A percentile compares a stretch with the other conserved stretches of the same genome.
Conservation (phyloP, 2,113 vertebrate genomes). For the Numenius arquata region DNA sequence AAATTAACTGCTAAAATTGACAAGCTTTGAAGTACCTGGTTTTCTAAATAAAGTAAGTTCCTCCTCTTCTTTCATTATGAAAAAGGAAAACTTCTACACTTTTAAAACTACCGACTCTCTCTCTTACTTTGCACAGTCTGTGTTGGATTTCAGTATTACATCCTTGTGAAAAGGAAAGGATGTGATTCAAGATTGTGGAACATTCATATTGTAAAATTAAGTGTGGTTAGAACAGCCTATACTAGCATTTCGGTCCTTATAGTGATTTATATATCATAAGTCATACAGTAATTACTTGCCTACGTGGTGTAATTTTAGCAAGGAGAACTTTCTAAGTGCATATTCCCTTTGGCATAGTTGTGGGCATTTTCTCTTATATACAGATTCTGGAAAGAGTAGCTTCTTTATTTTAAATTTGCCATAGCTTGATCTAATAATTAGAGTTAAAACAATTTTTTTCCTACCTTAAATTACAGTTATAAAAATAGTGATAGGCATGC, state of each 20-base stretch:
- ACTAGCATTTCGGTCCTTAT: neutral
- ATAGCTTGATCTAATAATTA: neutral
- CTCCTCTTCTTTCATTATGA: neutral
- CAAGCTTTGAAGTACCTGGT: neutral
- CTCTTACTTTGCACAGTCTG: neutral
- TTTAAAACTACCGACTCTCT: neutral
- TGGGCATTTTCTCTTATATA: neutral
- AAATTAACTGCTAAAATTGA: neutral
- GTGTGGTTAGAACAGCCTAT: neutral
- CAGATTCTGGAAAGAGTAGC: neutral
- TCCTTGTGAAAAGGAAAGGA: neutral
- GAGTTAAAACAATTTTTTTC: neutral
- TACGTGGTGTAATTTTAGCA: neutral
- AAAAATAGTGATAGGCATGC: neutral
- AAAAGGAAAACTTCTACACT: neutral
- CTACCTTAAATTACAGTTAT: neutral
- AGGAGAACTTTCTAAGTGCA: neutral
- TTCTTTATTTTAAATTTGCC: neutral
- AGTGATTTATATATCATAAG: neutral
- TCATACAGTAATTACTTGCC: neutral
- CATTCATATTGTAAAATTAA: neutral
- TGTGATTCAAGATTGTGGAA: neutral
- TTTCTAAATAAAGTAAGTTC: neutral
- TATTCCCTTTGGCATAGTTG: neutral
- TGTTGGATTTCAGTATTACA: neutral